Conservation (phyloP, 2,797 vertebrate species). For the Lagocephalus sceleratus region DNA sequence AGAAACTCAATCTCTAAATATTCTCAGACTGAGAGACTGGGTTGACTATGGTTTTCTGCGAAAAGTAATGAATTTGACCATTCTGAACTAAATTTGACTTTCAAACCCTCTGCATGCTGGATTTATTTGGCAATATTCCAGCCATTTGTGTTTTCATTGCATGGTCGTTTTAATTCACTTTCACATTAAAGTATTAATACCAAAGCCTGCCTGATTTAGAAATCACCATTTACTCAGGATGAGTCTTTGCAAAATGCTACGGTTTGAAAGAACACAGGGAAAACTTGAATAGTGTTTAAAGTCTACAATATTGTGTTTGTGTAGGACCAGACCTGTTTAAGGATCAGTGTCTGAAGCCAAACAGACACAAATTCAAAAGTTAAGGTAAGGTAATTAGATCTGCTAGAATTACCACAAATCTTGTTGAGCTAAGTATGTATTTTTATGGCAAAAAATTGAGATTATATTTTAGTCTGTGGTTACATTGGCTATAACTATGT, state of each 20-base stretch:
- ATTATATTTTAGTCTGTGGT: too few relatives aligned
- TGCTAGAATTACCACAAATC: too few relatives aligned
- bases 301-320: too few relatives aligned
- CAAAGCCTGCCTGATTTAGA: not conserved
- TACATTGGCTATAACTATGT: too few relatives aligned
- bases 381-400: too few relatives aligned
- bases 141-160: not conserved
- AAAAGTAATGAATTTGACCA: constrained; percentile 44
- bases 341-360: too few relatives aligned
- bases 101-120: constrained; percentile 6
- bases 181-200: not conserved
- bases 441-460: too few relatives aligned
- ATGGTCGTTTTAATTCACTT: not conserved
- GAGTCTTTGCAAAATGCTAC: not conserved
- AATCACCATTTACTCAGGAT: not conserved
- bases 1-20: constrained; percentile 54
- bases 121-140: not conserved
- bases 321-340: too few relatives aligned
- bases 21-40: constrained; percentile 39
- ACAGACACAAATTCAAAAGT: too few relatives aligned
- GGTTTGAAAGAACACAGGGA: constrained; percentile 1
- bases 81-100: constrained; percentile 29
- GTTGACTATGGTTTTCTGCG: constrained; percentile 39
- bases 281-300: too few relatives aligned
- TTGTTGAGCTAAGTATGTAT: too few relatives aligned